Percentiles rank a stretch among this genome's conserved stretches.
Evolutionary conservation across 1,140 invertebrate genomes (phyloP).

Genomic region (Euglossa dilemma): DNA sequence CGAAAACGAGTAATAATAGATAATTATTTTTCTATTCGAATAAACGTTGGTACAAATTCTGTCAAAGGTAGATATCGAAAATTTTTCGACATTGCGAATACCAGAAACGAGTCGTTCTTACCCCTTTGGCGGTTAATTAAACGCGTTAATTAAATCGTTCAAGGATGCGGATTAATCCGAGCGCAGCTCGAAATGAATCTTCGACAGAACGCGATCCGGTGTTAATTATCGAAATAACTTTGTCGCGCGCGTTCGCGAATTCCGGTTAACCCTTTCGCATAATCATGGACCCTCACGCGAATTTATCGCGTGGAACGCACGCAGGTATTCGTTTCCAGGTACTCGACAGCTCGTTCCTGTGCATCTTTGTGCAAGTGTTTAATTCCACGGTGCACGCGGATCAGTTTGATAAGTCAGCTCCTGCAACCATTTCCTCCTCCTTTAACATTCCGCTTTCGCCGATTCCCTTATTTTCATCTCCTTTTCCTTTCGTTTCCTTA

Average conservation of each 20-base stretch:
- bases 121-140: too few species aligned
- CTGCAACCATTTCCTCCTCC: too few species aligned
- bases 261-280: background rate
- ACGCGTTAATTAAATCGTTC: background rate
- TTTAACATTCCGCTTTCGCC: too few species aligned
- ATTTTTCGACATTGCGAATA: too few species aligned
- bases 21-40: too few species aligned
- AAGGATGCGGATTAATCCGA: background rate
- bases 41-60: too few species aligned
- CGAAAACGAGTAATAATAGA: too few species aligned
- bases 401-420: background rate
- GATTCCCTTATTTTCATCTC: background rate
- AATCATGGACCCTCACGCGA: background rate
- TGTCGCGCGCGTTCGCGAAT: background rate
- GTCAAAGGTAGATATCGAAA: too few species aligned
- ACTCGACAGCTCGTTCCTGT: background rate
- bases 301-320: constrained; percentile 16
- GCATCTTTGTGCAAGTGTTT: background rate
- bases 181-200: background rate
- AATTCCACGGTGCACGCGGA: background rate
- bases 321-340: constrained; percentile 12
- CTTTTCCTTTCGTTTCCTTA: too few species aligned
- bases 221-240: constrained; percentile 15
- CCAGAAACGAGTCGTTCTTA: too few species aligned
- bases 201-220: background rate